Base-by-base conservation (phyloP, 2,888 invertebrate species). In the Epistrophe grossulariae region DNA sequence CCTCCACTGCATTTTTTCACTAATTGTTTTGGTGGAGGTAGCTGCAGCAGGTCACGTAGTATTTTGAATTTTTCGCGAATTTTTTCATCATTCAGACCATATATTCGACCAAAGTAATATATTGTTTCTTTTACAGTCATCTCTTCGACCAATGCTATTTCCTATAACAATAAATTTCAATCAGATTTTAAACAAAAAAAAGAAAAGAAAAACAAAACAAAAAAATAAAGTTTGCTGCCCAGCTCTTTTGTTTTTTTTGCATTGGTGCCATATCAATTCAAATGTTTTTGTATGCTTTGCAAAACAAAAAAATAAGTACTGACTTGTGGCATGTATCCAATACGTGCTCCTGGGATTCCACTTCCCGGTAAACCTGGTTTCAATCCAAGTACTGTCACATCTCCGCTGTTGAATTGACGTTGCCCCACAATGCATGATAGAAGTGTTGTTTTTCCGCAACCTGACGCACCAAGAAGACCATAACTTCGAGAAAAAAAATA, bases 401-500 rank as follows among this genome's bases (percentile, higher is more conserved):
- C 94, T 0, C 98, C 98, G 19, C 94, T 94, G 91, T 97, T 95
- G 55, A 97, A 93, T 71, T 94, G 93, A 84, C 96, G 94, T 88
- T 96, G 94, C 0, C 98, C 98, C 8, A 98, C 97, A 88, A 98
- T 95, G 92, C 97, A 97, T 70, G 97, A 95, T 10, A 98, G 94
- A 5, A 98, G 93, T 0, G 98, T 98, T 0, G 98, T 98, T 92
- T 98, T 98, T 6, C 97, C 97, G 91, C 98, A 98, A 8, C 98
- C 98, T 89, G 97, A 97, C 0, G 98, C 96, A 1, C 98, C 98
- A 24, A 98, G 94, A 9, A 98, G 94, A 38, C 98, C 98, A 91
- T 98, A 98, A 90, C 97, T 97, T 68, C 17, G 68, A 79, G 43
- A 24, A 70, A 48, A 40, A 76, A 55, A 64, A 62, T 31, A 31